Evolutionary conservation across 2,888 invertebrate genomes (phyloP).

Genomic region (Leptinotarsa peninsularis): DNA sequence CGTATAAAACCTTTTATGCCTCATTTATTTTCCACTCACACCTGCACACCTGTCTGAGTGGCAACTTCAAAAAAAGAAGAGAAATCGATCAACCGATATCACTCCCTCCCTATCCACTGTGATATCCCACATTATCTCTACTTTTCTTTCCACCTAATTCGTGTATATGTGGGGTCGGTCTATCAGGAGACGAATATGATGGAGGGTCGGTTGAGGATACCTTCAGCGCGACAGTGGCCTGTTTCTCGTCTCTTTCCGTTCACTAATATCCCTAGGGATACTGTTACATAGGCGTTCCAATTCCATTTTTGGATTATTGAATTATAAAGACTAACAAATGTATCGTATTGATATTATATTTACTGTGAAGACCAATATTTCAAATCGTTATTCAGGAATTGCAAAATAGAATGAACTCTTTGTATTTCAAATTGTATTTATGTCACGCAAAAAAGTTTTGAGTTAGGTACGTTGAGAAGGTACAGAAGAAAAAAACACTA

Average conservation of each 20-base stretch:
- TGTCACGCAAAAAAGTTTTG: no score
- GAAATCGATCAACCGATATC: conserved; percentile 20
- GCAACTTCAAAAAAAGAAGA: not conserved
- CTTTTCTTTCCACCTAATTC: conserved; percentile 19
- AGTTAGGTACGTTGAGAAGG: no score
- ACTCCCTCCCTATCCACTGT: conserved; percentile 3
- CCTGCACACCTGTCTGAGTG: conserved; percentile 7
- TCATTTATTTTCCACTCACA: conserved; percentile 8
- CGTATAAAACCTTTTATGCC: no score
- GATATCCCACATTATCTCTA: conserved; percentile 17
- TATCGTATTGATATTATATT: not conserved
- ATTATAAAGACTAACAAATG: not conserved
- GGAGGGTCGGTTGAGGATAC: conserved; percentile 10
- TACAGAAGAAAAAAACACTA: no score
- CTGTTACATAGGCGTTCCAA: conserved; percentile 2
- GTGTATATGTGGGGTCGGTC: conserved; percentile 9
- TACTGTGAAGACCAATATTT: no score
- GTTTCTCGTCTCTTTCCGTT: conserved; percentile 12
- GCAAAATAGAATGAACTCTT: no score
- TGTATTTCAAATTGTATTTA: no score
- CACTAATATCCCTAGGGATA: conserved; percentile 4
- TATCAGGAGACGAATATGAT: conserved; percentile 17
- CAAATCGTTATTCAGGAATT: no score
- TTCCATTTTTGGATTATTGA: not conserved
- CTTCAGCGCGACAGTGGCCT: conserved; percentile 10